Base-by-base conservation (phyloP, 2,113 vertebrate species). In the Herpetotheres cachinnans region DNA sequence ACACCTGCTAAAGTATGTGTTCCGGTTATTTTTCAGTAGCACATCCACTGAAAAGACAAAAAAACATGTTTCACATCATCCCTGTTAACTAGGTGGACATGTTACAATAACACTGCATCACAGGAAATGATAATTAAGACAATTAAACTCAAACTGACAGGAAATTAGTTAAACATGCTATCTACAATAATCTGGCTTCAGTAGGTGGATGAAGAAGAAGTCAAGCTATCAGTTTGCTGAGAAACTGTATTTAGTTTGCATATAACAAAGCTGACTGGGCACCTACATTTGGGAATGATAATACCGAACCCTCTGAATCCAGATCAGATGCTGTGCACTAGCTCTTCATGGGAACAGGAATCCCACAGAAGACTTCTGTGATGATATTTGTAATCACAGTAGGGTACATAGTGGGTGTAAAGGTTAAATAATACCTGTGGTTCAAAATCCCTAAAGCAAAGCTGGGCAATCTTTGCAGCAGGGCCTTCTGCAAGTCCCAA, bases 1-100 rank as follows among this genome's bases (percentile, higher is more conserved):
- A 98, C 79, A 98, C 77, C 93, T 93, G 95, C 69, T 88, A 79
- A 95, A 93, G 42, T 86, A 38, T 67, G 38, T 56, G 36, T 88
- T 93, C 84, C 50, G 14, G 70, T 59, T 74, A 82, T 96, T 96
- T 96, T 91, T 79, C 89, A 88, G 80, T 89, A 63, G 58, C 76
- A 89, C 78, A 86, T 86, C 54, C 86, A 74, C 67, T 92, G 88
- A 85, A 95, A 97, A 85, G 26, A 34, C 34, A 76, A 84, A 94
- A 78, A 84, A 71, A 69, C 21, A 42, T 15, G 5, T 65, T 86
- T 91, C 34, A 65, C 47, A 93, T 61, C 88, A 72, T 89, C 32
- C 46, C 13, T 46, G 52, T 36, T 21, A 82, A 46, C 22, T 83
- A 90, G 59, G 62, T 92, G 44, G 47, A 21, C 38, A 16, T 80